Evolutionary conservation across 2,113 vertebrate genomes (phyloP).

Genomic region (Vulpes lagopus): DNA sequence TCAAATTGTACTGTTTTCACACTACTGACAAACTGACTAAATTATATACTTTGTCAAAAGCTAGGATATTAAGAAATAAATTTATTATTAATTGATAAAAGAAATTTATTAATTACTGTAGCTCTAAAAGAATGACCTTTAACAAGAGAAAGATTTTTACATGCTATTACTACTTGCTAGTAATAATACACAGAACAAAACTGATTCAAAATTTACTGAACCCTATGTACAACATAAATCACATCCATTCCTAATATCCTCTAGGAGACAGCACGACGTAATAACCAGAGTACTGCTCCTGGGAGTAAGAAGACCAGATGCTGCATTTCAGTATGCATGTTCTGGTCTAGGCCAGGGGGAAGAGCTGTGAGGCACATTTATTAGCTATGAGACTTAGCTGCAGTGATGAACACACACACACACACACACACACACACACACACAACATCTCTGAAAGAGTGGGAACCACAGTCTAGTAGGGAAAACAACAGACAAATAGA

Average conservation of each 20-base stretch:
- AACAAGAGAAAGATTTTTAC: background rate
- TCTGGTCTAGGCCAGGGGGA: background rate
- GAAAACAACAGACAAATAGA: fast-evolving
- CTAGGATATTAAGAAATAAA: background rate
- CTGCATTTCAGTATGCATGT: fast-evolving
- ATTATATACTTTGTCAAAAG: background rate
- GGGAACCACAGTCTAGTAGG: background rate
- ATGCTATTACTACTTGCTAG: background rate
- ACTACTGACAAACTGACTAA: background rate
- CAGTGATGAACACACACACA: background rate
- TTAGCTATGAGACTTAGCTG: background rate
- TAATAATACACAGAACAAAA: background rate
- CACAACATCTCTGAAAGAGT: background rate
- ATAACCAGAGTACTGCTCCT: background rate
- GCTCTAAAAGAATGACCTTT: background rate
- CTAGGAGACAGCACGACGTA: background rate
- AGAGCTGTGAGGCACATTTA: fast-evolving
- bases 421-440: too few species aligned
- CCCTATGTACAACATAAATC: background rate
- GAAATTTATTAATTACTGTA: background rate
- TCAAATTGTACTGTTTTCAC: background rate
- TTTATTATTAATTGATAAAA: background rate
- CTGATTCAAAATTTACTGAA: background rate
- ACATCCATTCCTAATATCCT: background rate
- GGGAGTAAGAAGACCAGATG: background rate